A percentile compares a stretch with the other conserved stretches of the same genome.
Conservation (phyloP, 2,888 invertebrate species). For the Pristionchus arcanus region DNA sequence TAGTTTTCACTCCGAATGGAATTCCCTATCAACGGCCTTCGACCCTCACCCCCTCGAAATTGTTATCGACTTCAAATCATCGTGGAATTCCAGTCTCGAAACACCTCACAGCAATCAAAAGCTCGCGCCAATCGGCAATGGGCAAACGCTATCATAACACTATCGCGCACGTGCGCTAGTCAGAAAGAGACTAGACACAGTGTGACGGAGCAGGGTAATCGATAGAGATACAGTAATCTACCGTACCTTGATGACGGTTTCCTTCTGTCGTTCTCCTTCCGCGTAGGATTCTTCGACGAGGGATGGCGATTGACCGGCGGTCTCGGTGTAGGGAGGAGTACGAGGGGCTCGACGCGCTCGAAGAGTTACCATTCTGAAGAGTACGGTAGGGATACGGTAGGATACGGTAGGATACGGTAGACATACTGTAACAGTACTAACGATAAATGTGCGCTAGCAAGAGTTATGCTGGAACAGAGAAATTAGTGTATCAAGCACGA, state of each 20-base stretch:
- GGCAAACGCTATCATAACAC: not conserved
- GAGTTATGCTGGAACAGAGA: not conserved
- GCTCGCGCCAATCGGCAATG: not conserved
- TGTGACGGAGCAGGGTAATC: not conserved
- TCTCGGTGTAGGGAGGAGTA: not conserved
- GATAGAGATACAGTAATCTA: not conserved
- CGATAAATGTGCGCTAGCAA: not conserved
- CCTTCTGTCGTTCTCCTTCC: not conserved
- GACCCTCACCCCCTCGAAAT: not conserved
- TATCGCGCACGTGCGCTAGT: not conserved
- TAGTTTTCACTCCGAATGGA: too few relatives aligned
- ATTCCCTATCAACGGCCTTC: not conserved
- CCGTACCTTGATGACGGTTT: conserved; percentile 13
- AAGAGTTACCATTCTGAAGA: conserved; percentile 15
- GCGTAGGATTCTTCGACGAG: not conserved
- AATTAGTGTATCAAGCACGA: not conserved
- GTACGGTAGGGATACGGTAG: not conserved
- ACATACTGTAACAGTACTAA: not conserved
- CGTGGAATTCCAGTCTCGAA: not conserved
- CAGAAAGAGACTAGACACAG: not conserved
- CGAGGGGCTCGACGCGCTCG: not conserved
- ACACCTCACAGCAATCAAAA: not conserved
- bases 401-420: not conserved
- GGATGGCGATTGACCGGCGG: not conserved
- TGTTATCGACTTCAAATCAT: not conserved